Percentiles rank a stretch among this genome's conserved stretches.
Evolutionary conservation across 1,140 invertebrate genomes (phyloP).

Genomic region (Conus ventricosus): DNA sequence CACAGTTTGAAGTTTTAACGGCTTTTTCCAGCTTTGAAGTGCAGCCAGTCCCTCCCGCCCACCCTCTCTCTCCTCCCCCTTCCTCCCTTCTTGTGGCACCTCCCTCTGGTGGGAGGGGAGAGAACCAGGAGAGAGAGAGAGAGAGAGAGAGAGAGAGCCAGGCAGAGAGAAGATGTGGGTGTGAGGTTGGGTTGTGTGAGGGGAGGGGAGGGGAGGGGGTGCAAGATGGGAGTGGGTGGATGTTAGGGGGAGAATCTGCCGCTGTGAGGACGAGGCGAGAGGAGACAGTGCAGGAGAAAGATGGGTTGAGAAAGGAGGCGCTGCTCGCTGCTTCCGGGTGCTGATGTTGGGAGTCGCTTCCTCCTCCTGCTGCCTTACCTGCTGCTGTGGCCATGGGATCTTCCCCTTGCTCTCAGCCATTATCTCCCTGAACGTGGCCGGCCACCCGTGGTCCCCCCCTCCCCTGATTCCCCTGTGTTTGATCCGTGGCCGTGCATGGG

Average conservation of each 20-base stretch:
- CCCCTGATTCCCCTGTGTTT: not conserved
- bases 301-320: not conserved
- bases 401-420: too few relatives aligned
- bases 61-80: not conserved
- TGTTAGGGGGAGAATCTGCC: not conserved
- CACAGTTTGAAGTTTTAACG: conserved; percentile 31
- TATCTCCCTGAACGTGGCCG: too few relatives aligned
- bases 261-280: not conserved
- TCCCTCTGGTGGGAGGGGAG: not conserved
- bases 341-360: too few relatives aligned
- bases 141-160: too few relatives aligned
- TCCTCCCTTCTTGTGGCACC: not conserved
- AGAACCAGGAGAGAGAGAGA: too few relatives aligned
- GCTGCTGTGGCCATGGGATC: too few relatives aligned
- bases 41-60: not conserved
- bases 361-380: too few relatives aligned
- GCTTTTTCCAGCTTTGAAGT: conserved; percentile 21
- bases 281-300: not conserved
- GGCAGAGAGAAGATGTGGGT: too few relatives aligned
- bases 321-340: not conserved
- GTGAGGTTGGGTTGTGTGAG: not conserved
- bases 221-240: not conserved
- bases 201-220: not conserved
- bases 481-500: not conserved
- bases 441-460: too few relatives aligned